phyloP scores from a whole-genome alignment of 2,797 vertebrate species.

The Sternarchorhynchus goeldii region DNA sequence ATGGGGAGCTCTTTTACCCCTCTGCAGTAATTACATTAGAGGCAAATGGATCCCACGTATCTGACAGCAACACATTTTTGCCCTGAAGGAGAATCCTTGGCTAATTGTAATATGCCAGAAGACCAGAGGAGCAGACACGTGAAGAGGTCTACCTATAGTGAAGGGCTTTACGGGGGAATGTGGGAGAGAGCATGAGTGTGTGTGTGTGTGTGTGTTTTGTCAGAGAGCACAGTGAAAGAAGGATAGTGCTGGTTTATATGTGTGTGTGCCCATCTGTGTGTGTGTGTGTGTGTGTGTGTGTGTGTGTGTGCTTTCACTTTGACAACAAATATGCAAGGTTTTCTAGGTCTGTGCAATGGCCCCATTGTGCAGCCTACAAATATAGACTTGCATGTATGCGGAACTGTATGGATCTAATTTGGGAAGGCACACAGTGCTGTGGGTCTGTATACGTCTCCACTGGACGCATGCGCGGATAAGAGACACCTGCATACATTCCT shows the following conservation, averaged over 20 bases:
- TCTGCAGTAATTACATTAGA: conserved; percentile 82
- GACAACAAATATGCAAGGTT: conserved; percentile 30
- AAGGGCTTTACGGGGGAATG: conserved; percentile 67
- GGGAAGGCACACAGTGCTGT: neutral
- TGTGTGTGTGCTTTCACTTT: conserved; percentile 23
- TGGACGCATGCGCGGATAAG: neutral
- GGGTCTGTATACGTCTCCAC: conserved; percentile 11
- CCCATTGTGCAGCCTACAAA: conserved; percentile 30
- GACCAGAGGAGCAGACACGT: conserved; percentile 64
- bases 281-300: conserved; percentile 56
- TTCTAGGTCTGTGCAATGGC: conserved; percentile 20
- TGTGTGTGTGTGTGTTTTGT: conserved; percentile 33
- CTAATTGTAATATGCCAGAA: conserved; percentile 84
- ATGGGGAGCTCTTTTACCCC: conserved; percentile 61
- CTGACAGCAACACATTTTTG: conserved; percentile 86
- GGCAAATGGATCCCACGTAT: conserved; percentile 81
- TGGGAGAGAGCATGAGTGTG: conserved; percentile 50
- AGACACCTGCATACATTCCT: neutral
- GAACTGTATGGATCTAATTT: conserved; percentile 24
- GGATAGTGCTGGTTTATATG: conserved; percentile 51
- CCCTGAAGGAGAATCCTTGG: conserved; percentile 81
- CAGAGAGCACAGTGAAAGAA: conserved; percentile 7
- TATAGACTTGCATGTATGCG: conserved; percentile 22
- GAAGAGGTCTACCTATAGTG: conserved; percentile 76
- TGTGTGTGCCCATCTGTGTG: conserved; percentile 36